Evolutionary conservation across 1,140 invertebrate genomes (phyloP).

Genomic region (Papilio xuthus): DNA sequence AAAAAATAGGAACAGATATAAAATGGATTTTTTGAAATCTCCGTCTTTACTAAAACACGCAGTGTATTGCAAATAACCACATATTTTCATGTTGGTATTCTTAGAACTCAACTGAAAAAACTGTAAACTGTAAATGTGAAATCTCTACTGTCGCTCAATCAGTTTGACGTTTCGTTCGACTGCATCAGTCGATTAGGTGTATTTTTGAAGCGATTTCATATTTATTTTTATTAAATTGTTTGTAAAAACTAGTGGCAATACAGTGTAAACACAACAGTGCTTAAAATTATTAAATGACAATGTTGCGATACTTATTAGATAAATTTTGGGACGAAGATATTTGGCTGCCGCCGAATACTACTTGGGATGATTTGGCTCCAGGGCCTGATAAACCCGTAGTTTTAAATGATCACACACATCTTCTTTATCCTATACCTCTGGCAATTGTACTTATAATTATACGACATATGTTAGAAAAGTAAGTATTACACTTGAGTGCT

Average conservation of each 20-base stretch:
- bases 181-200: conserved; percentile 48
- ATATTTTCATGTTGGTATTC: neutral
- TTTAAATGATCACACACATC: conserved; percentile 91
- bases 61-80: neutral
- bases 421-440: conserved; percentile 91
- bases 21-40: neutral
- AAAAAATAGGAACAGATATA: neutral
- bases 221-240: conserved; percentile 43
- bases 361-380: conserved; percentile 93
- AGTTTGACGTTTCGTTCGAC: conserved; percentile 42
- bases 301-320: conserved; percentile 77
- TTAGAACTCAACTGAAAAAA: neutral
- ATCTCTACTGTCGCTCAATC: conserved; percentile 43
- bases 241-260: conserved; percentile 38
- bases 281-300: conserved; percentile 50
- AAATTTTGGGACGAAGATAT: conserved; percentile 91
- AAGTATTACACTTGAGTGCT: conserved; percentile 63
- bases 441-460: conserved; percentile 88
- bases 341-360: conserved; percentile 95
- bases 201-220: conserved; percentile 57
- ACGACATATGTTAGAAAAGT: conserved; percentile 92
- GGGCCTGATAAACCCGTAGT: conserved; percentile 88
- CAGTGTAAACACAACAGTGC: conserved; percentile 34
- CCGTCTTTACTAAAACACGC: neutral
- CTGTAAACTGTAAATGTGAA: conserved; percentile 36